Evolutionary conservation across 1,140 invertebrate genomes (phyloP), one percentile per base, ranked within the genome.

Genomic region (Diachasma alloeum): DNA sequence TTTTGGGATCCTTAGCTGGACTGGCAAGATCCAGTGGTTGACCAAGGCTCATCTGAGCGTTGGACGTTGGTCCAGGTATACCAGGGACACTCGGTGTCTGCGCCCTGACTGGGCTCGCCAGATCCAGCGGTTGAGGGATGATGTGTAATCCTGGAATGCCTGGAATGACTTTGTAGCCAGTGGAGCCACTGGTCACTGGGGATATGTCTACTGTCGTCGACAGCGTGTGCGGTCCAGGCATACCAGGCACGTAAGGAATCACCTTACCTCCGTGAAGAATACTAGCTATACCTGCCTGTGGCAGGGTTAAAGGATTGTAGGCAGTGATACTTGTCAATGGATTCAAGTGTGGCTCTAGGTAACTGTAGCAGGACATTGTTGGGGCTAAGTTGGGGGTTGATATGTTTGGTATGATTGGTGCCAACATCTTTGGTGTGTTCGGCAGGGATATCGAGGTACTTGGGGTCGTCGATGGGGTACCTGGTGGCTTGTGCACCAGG

Each of bases 201-300:
- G 87, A 85, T 85, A 88, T 87, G 83, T 87, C 86, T 80, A 86
- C 83, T n/a, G 83, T 31, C 9, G 90, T 84, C 48, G 90, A 76
- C 4, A 91, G 84, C 13, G 91, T 93, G 77, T 94, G 93, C 0
- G 96, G 95, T 42, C 95, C 95, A 0, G 95, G 95, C 85, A 97
- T 97, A 11, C 95, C 96, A 2, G 95, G 95, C 5, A 96, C 95
- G 86, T 95, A 94, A 4, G 94, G 94, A 81, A 96, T 94, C 9
- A 93, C 86, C 84, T 94, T 94, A n/a, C 93, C 94, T n/a, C 90
- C 91, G 72, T 89, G 87, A 0, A 89, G 75, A 63, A 88, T 86
- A 74, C 80, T 87, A 37, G 86, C 79, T 44, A 87, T 86, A 5
- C 85, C 87, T 1, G 87, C 76, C 72, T 87, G 86, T 0, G 88